Evolutionary conservation across 2,888 invertebrate genomes (phyloP).

Genomic region (Meiosimyza decipiens): DNA sequence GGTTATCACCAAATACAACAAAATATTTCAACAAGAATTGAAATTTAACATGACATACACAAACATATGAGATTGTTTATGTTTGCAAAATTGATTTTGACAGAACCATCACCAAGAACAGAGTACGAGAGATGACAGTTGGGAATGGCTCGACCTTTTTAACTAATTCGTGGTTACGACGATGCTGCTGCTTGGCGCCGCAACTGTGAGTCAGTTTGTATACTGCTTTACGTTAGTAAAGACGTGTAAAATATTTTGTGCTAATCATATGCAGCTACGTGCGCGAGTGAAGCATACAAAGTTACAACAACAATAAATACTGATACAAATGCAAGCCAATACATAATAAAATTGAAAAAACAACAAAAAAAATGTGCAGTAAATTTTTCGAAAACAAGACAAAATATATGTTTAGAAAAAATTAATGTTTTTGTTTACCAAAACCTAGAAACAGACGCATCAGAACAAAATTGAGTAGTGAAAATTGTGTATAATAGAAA

Average conservation of each 20-base stretch:
- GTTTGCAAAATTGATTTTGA: no score
- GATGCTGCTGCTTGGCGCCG: slow-evolving; percentile 26
- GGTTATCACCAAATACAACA: no score
- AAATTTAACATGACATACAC: no score
- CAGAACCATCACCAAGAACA: no score
- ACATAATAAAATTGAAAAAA: neutral
- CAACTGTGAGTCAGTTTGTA: slow-evolving; percentile 19
- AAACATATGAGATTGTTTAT: no score
- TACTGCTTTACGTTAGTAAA: slow-evolving; percentile 13
- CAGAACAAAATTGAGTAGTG: no score
- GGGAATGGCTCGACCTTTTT: no score
- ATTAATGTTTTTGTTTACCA: neutral
- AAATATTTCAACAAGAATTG: no score
- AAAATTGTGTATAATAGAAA: no score
- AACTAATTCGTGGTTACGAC: neutral
- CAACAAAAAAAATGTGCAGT: slow-evolving; percentile 8
- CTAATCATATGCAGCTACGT: neutral
- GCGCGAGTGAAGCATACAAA: neutral
- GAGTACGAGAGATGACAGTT: no score
- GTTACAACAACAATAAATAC: slow-evolving; percentile 6
- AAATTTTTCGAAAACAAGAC: neutral
- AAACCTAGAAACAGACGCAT: no score
- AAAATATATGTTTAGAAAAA: neutral
- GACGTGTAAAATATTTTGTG: neutral
- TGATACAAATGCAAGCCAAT: neutral